Evolutionary conservation across 2,113 vertebrate species (phyloP).

Genomic region (Herpetotheres cachinnans): DNA sequence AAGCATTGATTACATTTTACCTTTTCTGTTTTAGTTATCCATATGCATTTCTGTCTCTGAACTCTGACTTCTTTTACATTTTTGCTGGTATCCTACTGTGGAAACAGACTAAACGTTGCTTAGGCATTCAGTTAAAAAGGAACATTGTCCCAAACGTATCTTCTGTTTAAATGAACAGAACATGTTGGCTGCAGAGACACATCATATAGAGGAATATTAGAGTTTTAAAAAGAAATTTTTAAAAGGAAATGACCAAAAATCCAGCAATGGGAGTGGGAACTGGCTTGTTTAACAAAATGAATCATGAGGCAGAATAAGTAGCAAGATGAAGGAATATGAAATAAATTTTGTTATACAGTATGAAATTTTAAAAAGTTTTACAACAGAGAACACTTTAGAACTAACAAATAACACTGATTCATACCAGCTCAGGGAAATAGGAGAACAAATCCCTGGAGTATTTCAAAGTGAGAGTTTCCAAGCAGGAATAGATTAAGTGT

Average conservation of each 20-base stretch:
- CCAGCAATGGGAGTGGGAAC: neutral
- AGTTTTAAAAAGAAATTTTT: neutral
- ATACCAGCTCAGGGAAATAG: neutral
- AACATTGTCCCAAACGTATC: neutral
- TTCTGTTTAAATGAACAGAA: neutral
- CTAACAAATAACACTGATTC: neutral
- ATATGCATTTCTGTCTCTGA: neutral
- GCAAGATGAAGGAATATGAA: neutral
- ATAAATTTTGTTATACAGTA: neutral
- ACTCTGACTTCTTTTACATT: neutral
- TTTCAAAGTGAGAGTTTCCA: neutral
- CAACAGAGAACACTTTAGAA: neutral
- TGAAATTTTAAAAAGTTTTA: neutral
- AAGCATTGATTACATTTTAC: constrained; percentile 59
- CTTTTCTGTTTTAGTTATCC: constrained; percentile 4
- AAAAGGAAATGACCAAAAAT: neutral
- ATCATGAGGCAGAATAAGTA: neutral
- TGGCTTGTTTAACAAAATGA: neutral
- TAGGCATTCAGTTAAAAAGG: neutral
- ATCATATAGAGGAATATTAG: neutral
- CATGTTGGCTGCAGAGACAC: neutral
- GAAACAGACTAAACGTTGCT: neutral
- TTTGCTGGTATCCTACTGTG: neutral
- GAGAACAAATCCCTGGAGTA: neutral
- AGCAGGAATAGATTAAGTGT: neutral